phyloP scores from a whole-genome alignment of 2,113 vertebrate species.

The Stegastes partitus region DNA sequence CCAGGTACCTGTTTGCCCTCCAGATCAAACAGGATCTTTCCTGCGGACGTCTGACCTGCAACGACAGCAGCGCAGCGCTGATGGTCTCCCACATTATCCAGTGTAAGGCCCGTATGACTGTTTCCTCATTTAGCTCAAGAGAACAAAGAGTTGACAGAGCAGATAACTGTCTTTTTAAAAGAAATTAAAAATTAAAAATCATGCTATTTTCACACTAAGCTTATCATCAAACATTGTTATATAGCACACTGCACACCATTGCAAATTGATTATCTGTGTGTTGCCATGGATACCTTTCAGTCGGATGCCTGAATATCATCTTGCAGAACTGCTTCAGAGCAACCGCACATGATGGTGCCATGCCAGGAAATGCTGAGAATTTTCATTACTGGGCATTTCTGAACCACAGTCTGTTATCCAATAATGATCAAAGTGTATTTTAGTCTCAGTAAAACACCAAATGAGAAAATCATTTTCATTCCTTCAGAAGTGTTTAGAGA shows the following conservation, averaged over 20 bases:
- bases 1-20: slow-evolving; percentile 97
- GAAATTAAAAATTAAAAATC: too few species aligned
- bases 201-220: slow-evolving; percentile 23
- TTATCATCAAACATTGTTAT: slow-evolving; percentile 62
- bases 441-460: slow-evolving; percentile 1
- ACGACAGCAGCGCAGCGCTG: slow-evolving; percentile 93
- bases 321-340: slow-evolving; percentile 37
- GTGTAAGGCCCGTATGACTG: slow-evolving; percentile 85
- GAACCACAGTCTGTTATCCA: not conserved
- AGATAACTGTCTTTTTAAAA: slow-evolving; percentile 37
- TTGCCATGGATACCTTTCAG: slow-evolving; percentile 79
- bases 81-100: slow-evolving; percentile 97
- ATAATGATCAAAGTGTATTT: slow-evolving; percentile 22
- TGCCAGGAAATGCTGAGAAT: slow-evolving; percentile 36
- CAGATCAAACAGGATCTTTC: slow-evolving; percentile 97
- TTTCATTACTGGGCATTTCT: slow-evolving; percentile 45
- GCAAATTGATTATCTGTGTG: slow-evolving; percentile 63
- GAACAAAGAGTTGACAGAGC: slow-evolving; percentile 34
- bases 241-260: slow-evolving; percentile 28
- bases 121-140: slow-evolving; percentile 34
- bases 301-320: slow-evolving; percentile 37
- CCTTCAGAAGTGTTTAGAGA: not conserved
- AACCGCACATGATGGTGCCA: slow-evolving; percentile 9
- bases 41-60: slow-evolving; percentile 92
- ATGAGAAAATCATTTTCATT: not conserved